phyloP scores from a whole-genome alignment of 2,888 invertebrate genomes.

The Proisotoma minuta region DNA sequence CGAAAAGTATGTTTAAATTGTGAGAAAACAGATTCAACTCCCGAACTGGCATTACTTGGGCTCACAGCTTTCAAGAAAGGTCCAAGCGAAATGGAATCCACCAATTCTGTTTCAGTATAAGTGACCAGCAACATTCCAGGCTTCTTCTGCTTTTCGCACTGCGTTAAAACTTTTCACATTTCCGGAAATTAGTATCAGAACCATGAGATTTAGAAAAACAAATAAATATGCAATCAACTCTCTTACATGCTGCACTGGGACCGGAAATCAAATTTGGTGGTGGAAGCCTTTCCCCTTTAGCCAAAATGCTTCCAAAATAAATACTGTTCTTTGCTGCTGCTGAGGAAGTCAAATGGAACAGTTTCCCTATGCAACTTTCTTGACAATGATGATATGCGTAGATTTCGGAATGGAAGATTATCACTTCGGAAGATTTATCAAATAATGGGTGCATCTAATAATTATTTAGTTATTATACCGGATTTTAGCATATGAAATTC shows the following conservation, averaged over 20 bases:
- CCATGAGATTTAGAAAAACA: not conserved
- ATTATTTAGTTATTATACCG: not conserved
- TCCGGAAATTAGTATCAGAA: not conserved
- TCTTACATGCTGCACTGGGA: constrained; percentile 32
- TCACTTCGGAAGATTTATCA: constrained; percentile 17
- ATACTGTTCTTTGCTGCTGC: constrained; percentile 12
- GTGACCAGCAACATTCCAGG: constrained; percentile 27
- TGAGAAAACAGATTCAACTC: constrained; percentile 21
- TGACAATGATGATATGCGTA: constrained; percentile 29
- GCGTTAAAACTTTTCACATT: constrained; percentile 24
- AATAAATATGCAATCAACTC: not conserved
- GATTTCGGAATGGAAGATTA: constrained; percentile 35
- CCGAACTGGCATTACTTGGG: not conserved
- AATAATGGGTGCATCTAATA: constrained; percentile 24
- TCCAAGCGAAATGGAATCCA: constrained; percentile 37
- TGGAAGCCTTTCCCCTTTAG: constrained; percentile 15
- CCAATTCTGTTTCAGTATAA: constrained; percentile 35
- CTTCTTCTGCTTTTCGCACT: constrained; percentile 28
- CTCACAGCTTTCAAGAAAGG: constrained; percentile 29
- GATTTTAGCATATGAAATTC: not conserved
- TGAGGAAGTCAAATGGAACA: constrained; percentile 30
- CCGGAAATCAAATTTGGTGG: constrained; percentile 39
- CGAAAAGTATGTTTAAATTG: constrained; percentile 21
- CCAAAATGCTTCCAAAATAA: constrained; percentile 2
- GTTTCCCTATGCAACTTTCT: constrained; percentile 20